Evolutionary conservation across 1,140 invertebrate species (phyloP).

Genomic region (Steinernema khuongi): DNA sequence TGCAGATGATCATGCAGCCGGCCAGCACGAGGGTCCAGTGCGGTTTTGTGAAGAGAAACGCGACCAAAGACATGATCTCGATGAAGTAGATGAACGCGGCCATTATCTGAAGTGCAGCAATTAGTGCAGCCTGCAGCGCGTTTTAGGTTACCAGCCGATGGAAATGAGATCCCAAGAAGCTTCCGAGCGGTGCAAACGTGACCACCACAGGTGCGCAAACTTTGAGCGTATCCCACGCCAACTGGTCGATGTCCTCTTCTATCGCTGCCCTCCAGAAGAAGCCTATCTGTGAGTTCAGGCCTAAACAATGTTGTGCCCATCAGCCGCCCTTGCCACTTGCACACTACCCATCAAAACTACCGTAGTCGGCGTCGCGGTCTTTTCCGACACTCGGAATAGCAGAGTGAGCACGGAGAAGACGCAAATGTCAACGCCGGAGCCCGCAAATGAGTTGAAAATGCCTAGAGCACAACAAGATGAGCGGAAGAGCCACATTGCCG

Average conservation of each 20-base stretch:
- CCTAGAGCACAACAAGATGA: conserved; percentile 35
- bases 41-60: conserved; percentile 25
- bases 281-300: conserved; percentile 33
- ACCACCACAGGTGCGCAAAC: conserved; percentile 40
- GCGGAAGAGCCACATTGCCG: neutral
- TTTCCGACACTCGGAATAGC: conserved; percentile 57
- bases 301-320: conserved; percentile 4
- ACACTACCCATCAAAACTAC: conserved; percentile 22
- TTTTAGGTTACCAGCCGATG: conserved; percentile 32
- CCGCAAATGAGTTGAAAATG: conserved; percentile 54
- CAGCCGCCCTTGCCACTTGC: no score
- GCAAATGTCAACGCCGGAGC: conserved; percentile 52
- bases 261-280: conserved; percentile 43
- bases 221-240: conserved; percentile 36
- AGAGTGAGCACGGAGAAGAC: conserved; percentile 50
- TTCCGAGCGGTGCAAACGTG: conserved; percentile 38
- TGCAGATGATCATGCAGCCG: neutral
- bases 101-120: conserved; percentile 25
- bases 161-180: conserved; percentile 44
- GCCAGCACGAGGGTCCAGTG: neutral
- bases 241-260: conserved; percentile 23
- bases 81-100: conserved; percentile 41
- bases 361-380: conserved; percentile 40
- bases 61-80: conserved; percentile 36
- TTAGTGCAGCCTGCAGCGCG: neutral